phyloP scores from a whole-genome alignment of 2,113 vertebrate species.

The Oreotrochilus melanogaster region DNA sequence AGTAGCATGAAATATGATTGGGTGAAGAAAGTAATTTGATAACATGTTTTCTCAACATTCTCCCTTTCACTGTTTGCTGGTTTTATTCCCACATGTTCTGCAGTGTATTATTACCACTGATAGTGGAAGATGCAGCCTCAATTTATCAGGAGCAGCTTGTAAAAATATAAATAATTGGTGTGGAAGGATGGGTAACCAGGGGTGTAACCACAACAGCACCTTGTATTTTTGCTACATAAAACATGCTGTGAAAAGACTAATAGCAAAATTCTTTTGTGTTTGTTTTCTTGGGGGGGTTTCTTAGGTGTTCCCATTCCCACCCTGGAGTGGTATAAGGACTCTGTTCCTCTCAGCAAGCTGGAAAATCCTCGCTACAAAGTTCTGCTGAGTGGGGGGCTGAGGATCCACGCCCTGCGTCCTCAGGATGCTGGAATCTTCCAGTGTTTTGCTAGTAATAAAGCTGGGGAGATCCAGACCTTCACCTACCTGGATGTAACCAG shows the following conservation, averaged over 20 bases:
- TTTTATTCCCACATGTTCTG: slow-evolving; percentile 17
- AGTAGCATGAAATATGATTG: slow-evolving; percentile 75
- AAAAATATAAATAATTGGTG: background rate
- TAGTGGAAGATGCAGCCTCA: background rate
- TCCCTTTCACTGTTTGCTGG: background rate
- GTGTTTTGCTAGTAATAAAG: slow-evolving; percentile 89
- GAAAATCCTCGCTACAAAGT: slow-evolving; percentile 89
- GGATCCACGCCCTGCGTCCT: slow-evolving; percentile 82
- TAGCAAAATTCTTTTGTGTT: accelerated
- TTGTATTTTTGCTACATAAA: background rate
- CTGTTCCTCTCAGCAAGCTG: slow-evolving; percentile 81
- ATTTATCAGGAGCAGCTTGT: background rate
- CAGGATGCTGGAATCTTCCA: slow-evolving; percentile 94
- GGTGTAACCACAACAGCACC: background rate
- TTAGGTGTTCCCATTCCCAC: slow-evolving; percentile 87
- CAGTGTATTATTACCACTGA: background rate
- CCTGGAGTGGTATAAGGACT: slow-evolving; percentile 92
- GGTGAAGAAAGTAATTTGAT: slow-evolving; percentile 58
- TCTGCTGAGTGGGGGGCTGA: slow-evolving; percentile 80
- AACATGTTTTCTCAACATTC: slow-evolving; percentile 44
- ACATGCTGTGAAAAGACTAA: accelerated
- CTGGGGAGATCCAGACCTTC: slow-evolving; percentile 86
- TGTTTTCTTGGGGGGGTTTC: background rate
- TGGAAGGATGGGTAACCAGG: background rate
- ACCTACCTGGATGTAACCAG: slow-evolving; percentile 91